A percentile compares a stretch with the other conserved stretches of the same genome.
Evolutionary conservation across 2,113 vertebrate species (phyloP).

Genomic region (Acinonyx jubatus): DNA sequence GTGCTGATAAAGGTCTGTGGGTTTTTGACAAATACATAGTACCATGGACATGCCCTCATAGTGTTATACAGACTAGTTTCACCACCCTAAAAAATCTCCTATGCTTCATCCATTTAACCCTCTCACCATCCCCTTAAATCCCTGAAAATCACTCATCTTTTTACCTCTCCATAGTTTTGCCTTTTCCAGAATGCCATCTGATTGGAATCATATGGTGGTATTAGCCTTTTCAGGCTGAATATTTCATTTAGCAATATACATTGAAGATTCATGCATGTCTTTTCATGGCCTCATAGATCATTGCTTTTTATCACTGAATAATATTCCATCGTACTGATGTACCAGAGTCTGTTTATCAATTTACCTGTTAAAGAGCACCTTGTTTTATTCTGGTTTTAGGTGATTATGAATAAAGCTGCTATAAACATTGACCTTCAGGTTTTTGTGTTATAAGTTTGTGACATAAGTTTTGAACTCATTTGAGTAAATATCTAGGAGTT

Average conservation of each 20-base stretch:
- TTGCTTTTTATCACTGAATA: background rate
- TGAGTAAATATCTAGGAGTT: background rate
- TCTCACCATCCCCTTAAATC: background rate
- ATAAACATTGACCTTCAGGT: background rate
- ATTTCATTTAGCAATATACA: background rate
- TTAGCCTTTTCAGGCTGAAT: background rate
- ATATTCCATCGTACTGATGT: background rate
- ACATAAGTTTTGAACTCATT: background rate
- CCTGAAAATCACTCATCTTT: background rate
- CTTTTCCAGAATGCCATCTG: background rate
- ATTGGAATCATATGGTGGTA: background rate
- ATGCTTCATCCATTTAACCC: background rate
- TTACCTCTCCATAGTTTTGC: background rate
- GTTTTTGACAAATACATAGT: background rate
- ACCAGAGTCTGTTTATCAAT: background rate
- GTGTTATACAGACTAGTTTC: background rate
- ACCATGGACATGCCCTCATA: background rate
- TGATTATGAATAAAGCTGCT: background rate
- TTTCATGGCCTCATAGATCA: background rate
- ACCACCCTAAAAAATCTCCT: background rate
- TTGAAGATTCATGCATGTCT: background rate
- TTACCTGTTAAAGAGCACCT: background rate
- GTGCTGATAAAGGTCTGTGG: background rate
- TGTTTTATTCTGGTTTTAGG: background rate
- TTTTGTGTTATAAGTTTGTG: too few species aligned